Evolutionary conservation across 1,140 invertebrate genomes (phyloP).

Genomic region (Lepidurus couesii): DNA sequence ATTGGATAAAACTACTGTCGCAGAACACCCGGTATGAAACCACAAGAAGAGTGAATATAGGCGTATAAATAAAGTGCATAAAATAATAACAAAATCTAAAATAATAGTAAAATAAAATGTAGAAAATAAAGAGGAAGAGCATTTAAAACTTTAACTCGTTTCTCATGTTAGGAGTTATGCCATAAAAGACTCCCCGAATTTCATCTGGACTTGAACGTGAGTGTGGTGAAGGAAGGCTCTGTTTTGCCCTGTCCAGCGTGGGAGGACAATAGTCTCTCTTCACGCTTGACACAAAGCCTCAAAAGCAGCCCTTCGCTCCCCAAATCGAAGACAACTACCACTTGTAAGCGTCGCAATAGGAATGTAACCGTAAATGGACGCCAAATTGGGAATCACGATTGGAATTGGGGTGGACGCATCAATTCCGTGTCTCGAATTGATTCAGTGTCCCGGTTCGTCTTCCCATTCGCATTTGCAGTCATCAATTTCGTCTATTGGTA

Average conservation of each 20-base stretch:
- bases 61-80: too few relatives aligned
- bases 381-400: slow-evolving; percentile 11
- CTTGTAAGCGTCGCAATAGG: slow-evolving; percentile 34
- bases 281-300: slow-evolving; percentile 16
- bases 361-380: slow-evolving; percentile 26
- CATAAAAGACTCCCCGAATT: neutral
- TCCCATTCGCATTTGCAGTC: slow-evolving; percentile 65
- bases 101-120: neutral
- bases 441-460: slow-evolving; percentile 63
- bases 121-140: neutral
- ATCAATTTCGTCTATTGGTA: slow-evolving; percentile 78
- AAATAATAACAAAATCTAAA: too few relatives aligned
- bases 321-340: slow-evolving; percentile 13
- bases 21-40: neutral
- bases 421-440: slow-evolving; percentile 78
- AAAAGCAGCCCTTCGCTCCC: neutral
- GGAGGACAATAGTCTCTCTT: slow-evolving; percentile 8
- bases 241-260: neutral
- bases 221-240: slow-evolving; percentile 1
- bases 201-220: neutral
- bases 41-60: too few relatives aligned
- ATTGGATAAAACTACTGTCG: neutral
- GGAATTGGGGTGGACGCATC: slow-evolving; percentile 38
- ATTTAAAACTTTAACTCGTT: neutral
- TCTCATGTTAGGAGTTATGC: slow-evolving; percentile 11